These are phyloP conservation scores for Sterna hirundo DNA, from an alignment of 2,113 vertebrate genomes.

Conservation along the genomic window DNA sequence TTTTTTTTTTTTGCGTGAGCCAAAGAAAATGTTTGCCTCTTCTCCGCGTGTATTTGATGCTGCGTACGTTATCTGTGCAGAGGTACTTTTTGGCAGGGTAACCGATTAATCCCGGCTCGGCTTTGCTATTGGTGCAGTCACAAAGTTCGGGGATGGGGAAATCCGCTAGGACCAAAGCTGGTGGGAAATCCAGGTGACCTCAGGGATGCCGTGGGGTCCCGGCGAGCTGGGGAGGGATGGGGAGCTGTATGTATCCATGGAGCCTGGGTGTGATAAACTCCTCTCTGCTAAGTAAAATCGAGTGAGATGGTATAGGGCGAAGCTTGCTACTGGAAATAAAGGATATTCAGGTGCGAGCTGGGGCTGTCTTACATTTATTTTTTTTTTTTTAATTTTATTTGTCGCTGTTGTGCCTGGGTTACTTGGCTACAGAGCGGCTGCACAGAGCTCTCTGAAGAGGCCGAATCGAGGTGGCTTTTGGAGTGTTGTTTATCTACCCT, in stretches of 20 bases:
- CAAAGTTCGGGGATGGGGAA: neutral
- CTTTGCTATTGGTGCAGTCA: neutral
- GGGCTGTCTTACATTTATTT: neutral
- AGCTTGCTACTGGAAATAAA: neutral
- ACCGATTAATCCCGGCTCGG: neutral
- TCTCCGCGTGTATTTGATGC: neutral
- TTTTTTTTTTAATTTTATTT: neutral
- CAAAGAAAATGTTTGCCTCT: neutral
- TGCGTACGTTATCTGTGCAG: accelerated
- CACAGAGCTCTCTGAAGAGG: neutral
- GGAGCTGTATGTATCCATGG: neutral
- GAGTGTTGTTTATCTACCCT: neutral
- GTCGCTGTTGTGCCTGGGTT: neutral
- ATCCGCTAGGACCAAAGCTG: neutral
- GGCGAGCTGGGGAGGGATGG: neutral
- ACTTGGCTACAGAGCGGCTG: accelerated
- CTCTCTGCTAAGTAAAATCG: neutral
- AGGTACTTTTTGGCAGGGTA: neutral
- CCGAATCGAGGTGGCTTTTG: neutral
- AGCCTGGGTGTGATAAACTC: neutral
- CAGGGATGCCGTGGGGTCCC: neutral
- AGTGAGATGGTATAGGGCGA: neutral
- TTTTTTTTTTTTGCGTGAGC: neutral
- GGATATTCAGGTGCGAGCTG: neutral
- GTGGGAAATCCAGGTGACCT: neutral